These are phyloP conservation scores for Salmo trutta DNA, from an alignment of 2,797 vertebrate species.

Conservation along the genomic window DNA sequence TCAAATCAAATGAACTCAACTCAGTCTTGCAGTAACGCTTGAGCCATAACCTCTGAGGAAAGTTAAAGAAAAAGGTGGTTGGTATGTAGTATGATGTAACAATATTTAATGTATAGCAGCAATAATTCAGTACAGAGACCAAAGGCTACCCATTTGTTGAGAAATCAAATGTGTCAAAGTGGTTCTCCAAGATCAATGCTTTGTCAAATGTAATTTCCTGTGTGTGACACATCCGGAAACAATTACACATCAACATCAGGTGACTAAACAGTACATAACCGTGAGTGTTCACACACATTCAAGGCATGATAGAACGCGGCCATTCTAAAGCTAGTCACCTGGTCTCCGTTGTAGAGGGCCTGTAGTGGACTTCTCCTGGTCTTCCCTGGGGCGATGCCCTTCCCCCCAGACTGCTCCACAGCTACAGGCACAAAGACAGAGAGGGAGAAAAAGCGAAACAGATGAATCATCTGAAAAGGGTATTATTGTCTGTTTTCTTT, in stretches of 20 bases:
- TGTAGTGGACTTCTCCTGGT: slow-evolving; percentile 84
- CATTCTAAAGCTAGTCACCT: slow-evolving; percentile 72
- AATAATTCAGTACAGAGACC: background rate
- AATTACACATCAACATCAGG: background rate
- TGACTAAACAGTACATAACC: background rate
- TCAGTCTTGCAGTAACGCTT: background rate
- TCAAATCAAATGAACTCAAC: background rate
- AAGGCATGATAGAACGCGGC: background rate
- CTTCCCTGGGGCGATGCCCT: slow-evolving; percentile 67
- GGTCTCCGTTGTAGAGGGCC: slow-evolving; percentile 81
- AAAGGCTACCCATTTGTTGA: background rate
- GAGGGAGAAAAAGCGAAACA: background rate
- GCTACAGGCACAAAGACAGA: slow-evolving; percentile 43
- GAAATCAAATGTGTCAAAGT: background rate
- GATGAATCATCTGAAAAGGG: background rate
- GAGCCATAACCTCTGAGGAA: background rate
- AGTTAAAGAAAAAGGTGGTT: background rate
- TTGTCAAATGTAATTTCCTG: slow-evolving; percentile 3
- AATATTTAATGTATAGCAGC: background rate
- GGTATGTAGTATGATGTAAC: background rate
- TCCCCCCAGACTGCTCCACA: slow-evolving; percentile 63
- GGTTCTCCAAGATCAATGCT: background rate
- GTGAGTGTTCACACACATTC: background rate
- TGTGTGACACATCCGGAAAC: background rate
- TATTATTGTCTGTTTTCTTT: background rate